These are phyloP conservation scores for Drosophila parvula DNA, from an alignment of 1,140 invertebrate genomes.

Conservation along the genomic window DNA sequence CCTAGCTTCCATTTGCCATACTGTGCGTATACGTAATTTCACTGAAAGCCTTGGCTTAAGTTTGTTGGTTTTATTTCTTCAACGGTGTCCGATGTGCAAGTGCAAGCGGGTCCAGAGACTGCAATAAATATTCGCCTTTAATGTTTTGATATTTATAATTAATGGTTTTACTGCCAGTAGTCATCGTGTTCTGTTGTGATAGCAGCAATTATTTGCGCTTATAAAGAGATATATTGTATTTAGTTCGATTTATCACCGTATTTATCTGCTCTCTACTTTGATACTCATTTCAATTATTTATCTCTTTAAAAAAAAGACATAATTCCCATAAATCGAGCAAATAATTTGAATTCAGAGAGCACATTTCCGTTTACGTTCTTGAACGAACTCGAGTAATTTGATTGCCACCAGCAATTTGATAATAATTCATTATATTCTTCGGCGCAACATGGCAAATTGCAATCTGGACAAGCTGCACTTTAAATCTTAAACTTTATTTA, in stretches of 20 bases:
- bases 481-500: slow-evolving; percentile 72
- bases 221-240: neutral
- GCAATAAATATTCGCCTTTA: slow-evolving; percentile 21
- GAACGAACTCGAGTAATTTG: slow-evolving; percentile 2
- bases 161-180: slow-evolving; percentile 9
- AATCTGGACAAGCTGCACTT: slow-evolving; percentile 50
- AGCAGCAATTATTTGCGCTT: slow-evolving; percentile 10
- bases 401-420: slow-evolving; percentile 43
- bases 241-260: slow-evolving; percentile 1
- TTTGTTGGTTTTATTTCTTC: slow-evolving; percentile 1
- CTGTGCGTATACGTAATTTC: slow-evolving; percentile 71
- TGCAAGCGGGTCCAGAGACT: slow-evolving; percentile 38
- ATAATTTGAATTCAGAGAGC: neutral
- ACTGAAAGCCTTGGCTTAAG: slow-evolving; percentile 35
- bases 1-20: slow-evolving; percentile 35
- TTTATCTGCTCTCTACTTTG: neutral
- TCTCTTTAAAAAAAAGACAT: neutral
- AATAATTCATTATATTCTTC: slow-evolving; percentile 60
- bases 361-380: neutral
- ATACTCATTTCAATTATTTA: neutral
- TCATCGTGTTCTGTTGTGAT: slow-evolving; percentile 1
- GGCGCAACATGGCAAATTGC: slow-evolving; percentile 25
- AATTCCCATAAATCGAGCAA: neutral
- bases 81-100: slow-evolving; percentile 10
- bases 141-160: slow-evolving; percentile 11